Conservation (phyloP, 1,140 invertebrate genomes). For the Anagrus nilaparvatae region DNA sequence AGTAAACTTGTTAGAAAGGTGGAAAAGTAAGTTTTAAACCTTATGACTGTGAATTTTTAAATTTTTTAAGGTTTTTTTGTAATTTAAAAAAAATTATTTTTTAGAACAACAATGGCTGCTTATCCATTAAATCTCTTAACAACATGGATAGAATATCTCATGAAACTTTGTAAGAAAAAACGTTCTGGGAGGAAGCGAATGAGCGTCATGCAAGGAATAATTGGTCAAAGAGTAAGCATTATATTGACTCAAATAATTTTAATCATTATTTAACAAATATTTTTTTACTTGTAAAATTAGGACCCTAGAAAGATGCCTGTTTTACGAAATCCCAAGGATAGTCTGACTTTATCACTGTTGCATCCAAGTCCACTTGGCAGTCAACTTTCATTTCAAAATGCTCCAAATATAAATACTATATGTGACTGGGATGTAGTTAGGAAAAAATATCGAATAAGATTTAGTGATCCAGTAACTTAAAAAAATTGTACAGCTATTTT, state of each 20-base stretch:
- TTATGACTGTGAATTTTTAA: neutral
- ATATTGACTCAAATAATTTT: no score
- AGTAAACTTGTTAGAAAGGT: slow-evolving; percentile 98
- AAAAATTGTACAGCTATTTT: slow-evolving; percentile 6
- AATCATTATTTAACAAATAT: no score
- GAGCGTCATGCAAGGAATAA: slow-evolving; percentile 26
- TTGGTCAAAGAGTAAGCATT: slow-evolving; percentile 16
- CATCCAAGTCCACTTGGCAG: slow-evolving; percentile 65
- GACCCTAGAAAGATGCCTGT: no score
- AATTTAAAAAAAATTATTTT: slow-evolving; percentile 4
- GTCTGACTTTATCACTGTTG: slow-evolving; percentile 29
- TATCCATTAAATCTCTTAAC: slow-evolving; percentile 93
- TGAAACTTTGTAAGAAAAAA: slow-evolving; percentile 39
- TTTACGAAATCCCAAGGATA: slow-evolving; percentile 18
- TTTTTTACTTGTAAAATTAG: no score
- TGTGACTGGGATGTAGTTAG: slow-evolving; percentile 82
- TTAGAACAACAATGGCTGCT: slow-evolving; percentile 84
- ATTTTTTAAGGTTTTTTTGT: neutral
- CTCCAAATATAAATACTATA: slow-evolving; percentile 70
- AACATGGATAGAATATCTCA: slow-evolving; percentile 75
- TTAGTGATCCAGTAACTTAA: slow-evolving; percentile 39
- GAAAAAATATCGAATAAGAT: slow-evolving; percentile 71
- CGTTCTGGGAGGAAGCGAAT: slow-evolving; percentile 18
- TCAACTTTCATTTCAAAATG: slow-evolving; percentile 61
- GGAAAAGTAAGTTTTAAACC: slow-evolving; percentile 51